A percentile compares a stretch with the other conserved stretches of the same genome.
Conservation (phyloP, 1,140 invertebrate species). For the Lucilia cuprina region DNA sequence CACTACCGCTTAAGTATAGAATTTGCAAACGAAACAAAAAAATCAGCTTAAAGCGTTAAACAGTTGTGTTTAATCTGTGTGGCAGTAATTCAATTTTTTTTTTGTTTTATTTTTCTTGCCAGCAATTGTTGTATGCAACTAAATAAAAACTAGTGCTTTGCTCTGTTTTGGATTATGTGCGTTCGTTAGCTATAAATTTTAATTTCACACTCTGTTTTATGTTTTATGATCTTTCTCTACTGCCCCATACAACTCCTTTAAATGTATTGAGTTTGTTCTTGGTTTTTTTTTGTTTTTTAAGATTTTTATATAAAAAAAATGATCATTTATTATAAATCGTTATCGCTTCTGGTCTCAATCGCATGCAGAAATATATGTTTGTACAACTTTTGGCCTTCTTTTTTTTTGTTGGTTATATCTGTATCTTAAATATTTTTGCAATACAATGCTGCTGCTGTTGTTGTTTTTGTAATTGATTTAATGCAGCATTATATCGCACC, state of each 20-base stretch:
- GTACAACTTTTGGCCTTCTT: no score
- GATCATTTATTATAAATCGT: constrained; percentile 61
- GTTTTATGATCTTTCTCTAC: constrained; percentile 12
- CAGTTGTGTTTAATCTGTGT: constrained; percentile 35
- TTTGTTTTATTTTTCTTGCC: neutral
- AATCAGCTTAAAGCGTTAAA: constrained; percentile 37
- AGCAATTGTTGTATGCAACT: neutral
- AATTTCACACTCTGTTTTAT: constrained; percentile 25
- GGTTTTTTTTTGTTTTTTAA: neutral
- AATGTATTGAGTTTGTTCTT: neutral
- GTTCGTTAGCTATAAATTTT: constrained; percentile 37
- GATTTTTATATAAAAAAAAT: constrained; percentile 21
- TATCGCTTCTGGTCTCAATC: constrained; percentile 59
- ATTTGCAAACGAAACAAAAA: neutral
- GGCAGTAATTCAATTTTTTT: constrained; percentile 20
- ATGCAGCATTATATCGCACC: constrained; percentile 43
- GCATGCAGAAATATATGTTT: no score
- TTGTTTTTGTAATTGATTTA: constrained; percentile 62
- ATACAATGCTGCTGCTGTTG: constrained; percentile 33
- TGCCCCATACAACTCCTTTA: neutral
- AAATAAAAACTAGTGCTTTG: neutral
- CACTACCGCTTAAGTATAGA: constrained; percentile 31
- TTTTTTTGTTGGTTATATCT: no score
- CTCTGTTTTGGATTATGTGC: neutral
- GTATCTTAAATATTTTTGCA: no score